phyloP scores from a whole-genome alignment of 2,888 invertebrate genomes.

The Platycheirus albimanus region DNA sequence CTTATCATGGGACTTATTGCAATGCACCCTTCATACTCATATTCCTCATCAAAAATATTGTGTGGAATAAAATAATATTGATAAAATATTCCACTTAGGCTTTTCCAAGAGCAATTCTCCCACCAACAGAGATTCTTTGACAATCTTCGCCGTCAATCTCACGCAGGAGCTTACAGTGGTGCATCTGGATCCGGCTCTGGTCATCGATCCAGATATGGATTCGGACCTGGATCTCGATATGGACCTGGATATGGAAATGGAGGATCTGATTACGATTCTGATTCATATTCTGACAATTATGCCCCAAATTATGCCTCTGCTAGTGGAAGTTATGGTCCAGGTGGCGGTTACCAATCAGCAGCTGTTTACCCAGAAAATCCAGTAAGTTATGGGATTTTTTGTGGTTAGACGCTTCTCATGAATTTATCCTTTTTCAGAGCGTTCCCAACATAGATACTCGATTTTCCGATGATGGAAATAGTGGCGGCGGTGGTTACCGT shows the following conservation, averaged over 20 bases:
- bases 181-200: conserved; percentile 29
- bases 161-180: conserved; percentile 17
- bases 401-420: too few relatives aligned
- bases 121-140: conserved; percentile 79
- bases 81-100: conserved; percentile 35
- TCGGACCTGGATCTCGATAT: neutral
- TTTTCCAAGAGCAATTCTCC: conserved; percentile 79
- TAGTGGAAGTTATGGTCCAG: conserved; percentile 84
- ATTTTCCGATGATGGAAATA: conserved; percentile 76
- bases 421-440: conserved; percentile 74
- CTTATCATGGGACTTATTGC: too few relatives aligned
- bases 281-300: conserved; percentile 77
- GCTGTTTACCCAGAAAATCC: conserved; percentile 85
- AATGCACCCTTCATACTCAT: too few relatives aligned
- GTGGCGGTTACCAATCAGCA: conserved; percentile 85
- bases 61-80: too few relatives aligned
- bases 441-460: conserved; percentile 79
- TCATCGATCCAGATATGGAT: neutral
- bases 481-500: conserved; percentile 79
- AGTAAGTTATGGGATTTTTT: too few relatives aligned
- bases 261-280: neutral
- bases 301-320: conserved; percentile 84
- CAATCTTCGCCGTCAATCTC: conserved; percentile 75
- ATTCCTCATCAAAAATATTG: too few relatives aligned
- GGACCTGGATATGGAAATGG: neutral